These are phyloP conservation scores for Listronotus bonariensis DNA, from an alignment of 1,140 invertebrate genomes.

Conservation along the genomic window DNA sequence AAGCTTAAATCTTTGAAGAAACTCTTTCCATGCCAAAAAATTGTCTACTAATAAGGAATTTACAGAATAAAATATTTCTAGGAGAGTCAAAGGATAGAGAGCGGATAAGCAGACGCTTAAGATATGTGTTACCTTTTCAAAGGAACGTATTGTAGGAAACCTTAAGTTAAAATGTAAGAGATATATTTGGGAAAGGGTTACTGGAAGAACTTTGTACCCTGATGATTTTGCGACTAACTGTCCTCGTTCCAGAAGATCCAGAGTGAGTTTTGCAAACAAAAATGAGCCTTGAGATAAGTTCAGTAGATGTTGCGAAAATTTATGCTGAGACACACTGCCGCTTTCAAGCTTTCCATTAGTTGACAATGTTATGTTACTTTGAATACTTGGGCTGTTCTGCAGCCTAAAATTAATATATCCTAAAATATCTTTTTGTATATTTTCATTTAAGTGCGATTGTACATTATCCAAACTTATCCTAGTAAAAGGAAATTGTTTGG, in stretches of 20 bases:
- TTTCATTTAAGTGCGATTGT: conserved; percentile 65
- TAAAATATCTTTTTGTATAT: conserved; percentile 79
- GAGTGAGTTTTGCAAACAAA: conserved; percentile 86
- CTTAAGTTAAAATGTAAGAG: conserved; percentile 89
- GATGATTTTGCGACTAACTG: conserved; percentile 91
- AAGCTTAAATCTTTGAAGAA: conserved; percentile 82
- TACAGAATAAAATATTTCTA: conserved; percentile 93
- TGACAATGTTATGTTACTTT: conserved; percentile 78
- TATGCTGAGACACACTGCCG: conserved; percentile 66
- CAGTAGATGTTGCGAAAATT: conserved; percentile 86
- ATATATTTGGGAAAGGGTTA: conserved; percentile 91
- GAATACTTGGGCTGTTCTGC: conserved; percentile 76
- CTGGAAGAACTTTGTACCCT: conserved; percentile 90
- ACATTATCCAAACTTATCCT: conserved; percentile 71
- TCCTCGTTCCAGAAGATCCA: conserved; percentile 93
- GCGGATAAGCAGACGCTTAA: conserved; percentile 88
- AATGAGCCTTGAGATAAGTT: conserved; percentile 85
- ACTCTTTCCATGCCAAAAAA: conserved; percentile 87
- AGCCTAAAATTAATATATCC: conserved; percentile 87
- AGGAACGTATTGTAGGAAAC: conserved; percentile 88
- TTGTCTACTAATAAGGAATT: conserved; percentile 80
- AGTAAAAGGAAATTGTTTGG: conserved; percentile 81
- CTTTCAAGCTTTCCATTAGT: conserved; percentile 70
- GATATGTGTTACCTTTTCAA: conserved; percentile 85
- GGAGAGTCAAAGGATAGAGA: conserved; percentile 84